Evolutionary conservation across 2,113 vertebrate species (phyloP).

Genomic region (Rhinolophus ferrumequinum): DNA sequence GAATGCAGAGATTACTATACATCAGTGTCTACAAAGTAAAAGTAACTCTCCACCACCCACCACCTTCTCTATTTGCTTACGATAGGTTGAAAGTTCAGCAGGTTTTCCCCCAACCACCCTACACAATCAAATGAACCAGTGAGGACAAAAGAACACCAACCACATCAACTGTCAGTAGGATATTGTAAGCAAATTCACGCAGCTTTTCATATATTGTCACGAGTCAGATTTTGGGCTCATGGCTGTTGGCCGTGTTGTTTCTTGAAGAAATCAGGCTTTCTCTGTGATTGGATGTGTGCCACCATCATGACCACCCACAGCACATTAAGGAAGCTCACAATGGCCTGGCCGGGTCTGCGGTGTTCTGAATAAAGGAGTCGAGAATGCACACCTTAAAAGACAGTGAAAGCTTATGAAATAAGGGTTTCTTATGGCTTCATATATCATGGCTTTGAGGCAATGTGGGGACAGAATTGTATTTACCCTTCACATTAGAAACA

Average conservation of each 20-base stretch:
- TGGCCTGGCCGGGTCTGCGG: fast-evolving
- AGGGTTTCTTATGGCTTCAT: neutral
- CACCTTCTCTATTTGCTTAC: neutral
- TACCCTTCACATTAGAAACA: neutral
- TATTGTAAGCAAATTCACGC: neutral
- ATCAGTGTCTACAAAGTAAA: neutral
- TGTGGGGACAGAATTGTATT: neutral
- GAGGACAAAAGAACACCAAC: neutral
- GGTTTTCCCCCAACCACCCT: neutral
- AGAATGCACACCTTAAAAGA: neutral
- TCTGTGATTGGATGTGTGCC: fast-evolving
- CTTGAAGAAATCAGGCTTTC: neutral
- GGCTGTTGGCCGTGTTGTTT: neutral
- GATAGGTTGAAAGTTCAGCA: neutral
- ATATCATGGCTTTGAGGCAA: neutral
- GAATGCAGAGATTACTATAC: neutral
- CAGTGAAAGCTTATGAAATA: neutral
- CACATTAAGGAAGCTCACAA: neutral
- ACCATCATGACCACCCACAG: neutral
- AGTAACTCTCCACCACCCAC: neutral
- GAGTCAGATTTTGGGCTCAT: neutral
- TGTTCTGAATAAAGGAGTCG: neutral
- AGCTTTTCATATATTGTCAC: neutral
- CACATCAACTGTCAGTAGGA: neutral
- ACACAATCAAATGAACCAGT: neutral